These are phyloP conservation scores for Synanthedon andrenaeformis DNA, from an alignment of 2,888 invertebrate genomes.

Conservation along the genomic window DNA sequence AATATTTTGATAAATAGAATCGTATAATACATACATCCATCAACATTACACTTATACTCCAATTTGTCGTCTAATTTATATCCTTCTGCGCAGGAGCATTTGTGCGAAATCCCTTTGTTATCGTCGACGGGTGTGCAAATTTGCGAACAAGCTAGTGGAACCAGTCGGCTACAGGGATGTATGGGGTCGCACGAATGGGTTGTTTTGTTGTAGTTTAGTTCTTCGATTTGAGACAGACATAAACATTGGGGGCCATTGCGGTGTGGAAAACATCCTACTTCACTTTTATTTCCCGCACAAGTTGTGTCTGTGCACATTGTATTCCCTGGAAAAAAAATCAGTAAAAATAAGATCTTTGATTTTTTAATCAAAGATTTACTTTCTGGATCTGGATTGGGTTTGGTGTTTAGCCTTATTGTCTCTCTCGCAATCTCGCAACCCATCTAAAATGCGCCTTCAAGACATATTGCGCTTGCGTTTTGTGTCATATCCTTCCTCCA, in stretches of 20 bases:
- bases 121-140: not conserved
- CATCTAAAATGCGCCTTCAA: too few relatives aligned
- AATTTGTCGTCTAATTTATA: not conserved
- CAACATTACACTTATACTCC: not conserved
- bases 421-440: too few relatives aligned
- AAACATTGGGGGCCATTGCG: slow-evolving; percentile 58
- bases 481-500: too few relatives aligned
- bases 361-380: too few relatives aligned
- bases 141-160: not conserved
- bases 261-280: slow-evolving; percentile 24
- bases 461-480: too few relatives aligned
- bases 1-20: not conserved
- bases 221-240: slow-evolving; percentile 54
- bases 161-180: slow-evolving; percentile 68
- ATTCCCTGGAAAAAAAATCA: slow-evolving; percentile 25
- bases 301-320: slow-evolving; percentile 39
- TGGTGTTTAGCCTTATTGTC: too few relatives aligned
- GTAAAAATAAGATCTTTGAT: too few relatives aligned
- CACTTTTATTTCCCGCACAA: slow-evolving; percentile 22
- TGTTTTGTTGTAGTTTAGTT: slow-evolving; percentile 34
- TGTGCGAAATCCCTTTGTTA: not conserved
- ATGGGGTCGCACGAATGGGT: slow-evolving; percentile 63
- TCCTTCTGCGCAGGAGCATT: not conserved
- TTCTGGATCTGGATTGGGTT: too few relatives aligned
- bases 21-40: not conserved